Conservation (phyloP, 2,888 invertebrate species). For the Sipha maydis region DNA sequence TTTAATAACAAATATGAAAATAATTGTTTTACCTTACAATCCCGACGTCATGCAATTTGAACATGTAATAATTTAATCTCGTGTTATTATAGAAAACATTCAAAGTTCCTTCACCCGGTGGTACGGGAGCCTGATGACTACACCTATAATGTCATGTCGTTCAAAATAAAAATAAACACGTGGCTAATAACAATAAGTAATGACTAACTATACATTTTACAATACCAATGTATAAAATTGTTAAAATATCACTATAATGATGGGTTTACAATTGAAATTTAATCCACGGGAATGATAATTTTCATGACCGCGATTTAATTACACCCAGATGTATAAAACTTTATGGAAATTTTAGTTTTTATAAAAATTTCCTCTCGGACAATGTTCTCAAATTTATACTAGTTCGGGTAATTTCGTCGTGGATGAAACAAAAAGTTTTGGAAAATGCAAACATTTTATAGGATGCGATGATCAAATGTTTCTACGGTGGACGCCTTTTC, state of each 20-base stretch:
- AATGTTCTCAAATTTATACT: not conserved
- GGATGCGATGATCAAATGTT: not conserved
- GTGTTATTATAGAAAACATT: constrained; percentile 44
- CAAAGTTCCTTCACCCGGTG: constrained; percentile 53
- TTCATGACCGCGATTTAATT: no score
- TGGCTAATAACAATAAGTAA: constrained; percentile 5
- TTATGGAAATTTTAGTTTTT: not conserved
- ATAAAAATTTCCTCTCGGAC: not conserved
- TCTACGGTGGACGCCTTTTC: not conserved
- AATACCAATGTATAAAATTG: no score
- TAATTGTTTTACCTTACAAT: constrained; percentile 38
- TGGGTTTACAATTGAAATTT: not conserved
- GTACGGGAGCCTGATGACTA: constrained; percentile 22
- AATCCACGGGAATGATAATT: not conserved
- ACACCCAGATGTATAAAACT: not conserved
- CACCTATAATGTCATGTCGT: not conserved
- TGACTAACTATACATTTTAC: not conserved
- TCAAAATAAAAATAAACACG: not conserved
- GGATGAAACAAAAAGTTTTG: not conserved
- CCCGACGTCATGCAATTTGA: constrained; percentile 45
- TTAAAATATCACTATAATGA: no score
- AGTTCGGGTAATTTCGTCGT: not conserved
- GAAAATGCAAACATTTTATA: not conserved
- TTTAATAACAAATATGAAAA: constrained; percentile 26
- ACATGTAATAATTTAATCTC: constrained; percentile 36